These are phyloP conservation scores for Halcyon badia DNA, from an alignment of 2,797 vertebrate genomes.

Conservation along the genomic window DNA sequence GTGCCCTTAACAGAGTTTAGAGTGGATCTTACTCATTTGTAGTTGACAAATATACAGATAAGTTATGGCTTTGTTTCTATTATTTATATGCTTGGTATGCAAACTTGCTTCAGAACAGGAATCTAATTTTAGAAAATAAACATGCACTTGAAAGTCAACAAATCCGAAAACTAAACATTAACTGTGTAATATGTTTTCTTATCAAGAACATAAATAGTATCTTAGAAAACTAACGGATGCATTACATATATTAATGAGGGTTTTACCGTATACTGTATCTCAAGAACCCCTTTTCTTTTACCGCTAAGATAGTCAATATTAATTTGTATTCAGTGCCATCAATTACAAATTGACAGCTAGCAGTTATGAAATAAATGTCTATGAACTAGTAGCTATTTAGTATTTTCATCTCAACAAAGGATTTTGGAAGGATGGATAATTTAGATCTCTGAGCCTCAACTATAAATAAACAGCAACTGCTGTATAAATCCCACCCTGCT, in stretches of 20 bases:
- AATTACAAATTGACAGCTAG: slow-evolving; percentile 62
- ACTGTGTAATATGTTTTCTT: slow-evolving; percentile 52
- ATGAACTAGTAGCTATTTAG: slow-evolving; percentile 64
- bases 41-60: slow-evolving; percentile 34
- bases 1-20: not conserved
- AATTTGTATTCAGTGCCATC: slow-evolving; percentile 71
- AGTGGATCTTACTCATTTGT: not conserved
- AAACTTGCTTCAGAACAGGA: slow-evolving; percentile 42
- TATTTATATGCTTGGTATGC: slow-evolving; percentile 36
- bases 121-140: slow-evolving; percentile 69
- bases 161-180: slow-evolving; percentile 58
- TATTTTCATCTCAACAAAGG: slow-evolving; percentile 62
- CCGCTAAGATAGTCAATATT: slow-evolving; percentile 69
- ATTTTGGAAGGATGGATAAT: slow-evolving; percentile 61
- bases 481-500: slow-evolving; percentile 63
- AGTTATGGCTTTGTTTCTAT: slow-evolving; percentile 26
- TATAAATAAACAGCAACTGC: slow-evolving; percentile 67
- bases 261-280: slow-evolving; percentile 21
- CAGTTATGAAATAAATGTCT: slow-evolving; percentile 71
- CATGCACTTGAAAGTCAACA: slow-evolving; percentile 69
- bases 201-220: slow-evolving; percentile 47
- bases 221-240: slow-evolving; percentile 27
- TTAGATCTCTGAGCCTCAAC: slow-evolving; percentile 60
- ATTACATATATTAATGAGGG: slow-evolving; percentile 42
- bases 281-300: slow-evolving; percentile 52